Evolutionary conservation across 2,797 vertebrate genomes (phyloP).

Genomic region (Rhynchotus rufescens): DNA sequence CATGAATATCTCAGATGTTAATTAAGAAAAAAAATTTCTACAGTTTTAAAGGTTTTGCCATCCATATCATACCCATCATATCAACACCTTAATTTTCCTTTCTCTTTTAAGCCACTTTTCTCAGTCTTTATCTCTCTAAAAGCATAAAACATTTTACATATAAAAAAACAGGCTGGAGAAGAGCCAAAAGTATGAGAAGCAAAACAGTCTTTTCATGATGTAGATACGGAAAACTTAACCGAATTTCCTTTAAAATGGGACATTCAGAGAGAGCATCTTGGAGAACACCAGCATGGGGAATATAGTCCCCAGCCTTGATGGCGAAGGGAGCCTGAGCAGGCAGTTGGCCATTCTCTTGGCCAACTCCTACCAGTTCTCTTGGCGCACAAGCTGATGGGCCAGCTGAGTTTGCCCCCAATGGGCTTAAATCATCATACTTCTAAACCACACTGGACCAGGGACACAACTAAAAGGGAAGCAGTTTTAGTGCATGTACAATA

Average conservation of each 20-base stretch:
- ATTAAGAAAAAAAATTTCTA: constrained; percentile 8
- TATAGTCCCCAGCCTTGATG: neutral
- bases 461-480: fast-evolving
- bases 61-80: neutral
- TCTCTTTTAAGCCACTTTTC: neutral
- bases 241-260: neutral
- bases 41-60: neutral
- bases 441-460: fast-evolving
- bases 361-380: neutral
- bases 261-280: neutral
- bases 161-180: neutral
- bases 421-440: fast-evolving
- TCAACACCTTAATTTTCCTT: neutral
- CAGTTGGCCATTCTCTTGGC: neutral
- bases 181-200: neutral
- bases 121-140: neutral
- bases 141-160: neutral
- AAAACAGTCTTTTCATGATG: neutral
- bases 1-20: neutral
- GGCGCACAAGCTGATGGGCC: fast-evolving
- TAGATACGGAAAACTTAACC: too few relatives aligned
- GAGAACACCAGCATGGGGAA: neutral
- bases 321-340: neutral
- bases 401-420: fast-evolving
- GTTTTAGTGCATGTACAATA: fast-evolving